phyloP scores from a whole-genome alignment of 1,140 invertebrate species.

The Onthophagus taurus region DNA sequence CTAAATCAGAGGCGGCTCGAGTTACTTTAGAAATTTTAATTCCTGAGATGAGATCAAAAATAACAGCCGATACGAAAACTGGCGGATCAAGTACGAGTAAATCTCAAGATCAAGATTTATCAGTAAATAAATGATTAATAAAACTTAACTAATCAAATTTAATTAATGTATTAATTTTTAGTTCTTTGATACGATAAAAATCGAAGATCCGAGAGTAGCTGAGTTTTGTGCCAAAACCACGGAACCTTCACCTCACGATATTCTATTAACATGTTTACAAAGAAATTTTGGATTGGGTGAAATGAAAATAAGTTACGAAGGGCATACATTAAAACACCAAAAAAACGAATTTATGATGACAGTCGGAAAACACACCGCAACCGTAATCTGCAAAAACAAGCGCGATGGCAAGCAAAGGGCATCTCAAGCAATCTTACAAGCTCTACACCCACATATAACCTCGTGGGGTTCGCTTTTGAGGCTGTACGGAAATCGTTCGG shows the following conservation, averaged over 20 bases:
- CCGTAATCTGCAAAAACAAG: constrained; percentile 90
- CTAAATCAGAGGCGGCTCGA: constrained; percentile 85
- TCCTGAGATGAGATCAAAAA: constrained; percentile 81
- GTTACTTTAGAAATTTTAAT: constrained; percentile 87
- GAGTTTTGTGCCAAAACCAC: constrained; percentile 92
- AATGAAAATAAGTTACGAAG: constrained; percentile 73
- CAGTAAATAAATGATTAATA: constrained; percentile 38
- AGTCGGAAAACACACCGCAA: constrained; percentile 83
- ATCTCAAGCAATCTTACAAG: constrained; percentile 88
- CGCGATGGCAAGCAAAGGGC: constrained; percentile 95
- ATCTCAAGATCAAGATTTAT: constrained; percentile 49
- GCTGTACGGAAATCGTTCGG: constrained; percentile 86
- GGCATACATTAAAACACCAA: constrained; percentile 80
- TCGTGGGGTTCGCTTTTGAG: constrained; percentile 92
- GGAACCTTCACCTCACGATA: constrained; percentile 89
- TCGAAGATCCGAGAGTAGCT: constrained; percentile 86
- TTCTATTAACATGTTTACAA: constrained; percentile 84
- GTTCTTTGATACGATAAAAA: constrained; percentile 89
- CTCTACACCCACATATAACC: constrained; percentile 82
- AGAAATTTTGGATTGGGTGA: constrained; percentile 87
- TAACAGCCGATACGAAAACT: constrained; percentile 49
- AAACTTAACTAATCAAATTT: too few relatives aligned
- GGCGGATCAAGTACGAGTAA: constrained; percentile 39
- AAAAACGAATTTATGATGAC: constrained; percentile 92
- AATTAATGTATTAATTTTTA: constrained; percentile 33